Evolutionary conservation across 2,113 vertebrate species (phyloP).

Genomic region (Oxyruncus cristatus): DNA sequence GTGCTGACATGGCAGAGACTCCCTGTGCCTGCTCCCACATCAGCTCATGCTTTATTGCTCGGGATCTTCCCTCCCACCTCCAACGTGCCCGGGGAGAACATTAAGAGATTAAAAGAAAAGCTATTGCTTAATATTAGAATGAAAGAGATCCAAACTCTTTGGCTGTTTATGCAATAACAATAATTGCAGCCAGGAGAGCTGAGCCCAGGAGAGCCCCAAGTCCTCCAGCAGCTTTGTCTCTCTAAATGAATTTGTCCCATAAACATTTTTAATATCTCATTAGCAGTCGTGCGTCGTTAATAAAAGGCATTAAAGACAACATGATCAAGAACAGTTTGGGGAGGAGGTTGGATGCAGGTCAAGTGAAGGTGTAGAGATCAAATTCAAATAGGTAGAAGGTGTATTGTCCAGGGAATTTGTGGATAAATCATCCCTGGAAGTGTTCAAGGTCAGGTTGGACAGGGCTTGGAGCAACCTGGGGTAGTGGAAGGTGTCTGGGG

Average conservation of each 20-base stretch:
- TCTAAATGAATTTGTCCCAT: background rate
- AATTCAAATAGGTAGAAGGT: background rate
- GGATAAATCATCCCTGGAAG: background rate
- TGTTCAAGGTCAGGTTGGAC: background rate
- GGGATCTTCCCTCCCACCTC: background rate
- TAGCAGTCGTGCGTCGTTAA: background rate
- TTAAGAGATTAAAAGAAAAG: slow-evolving; percentile 28
- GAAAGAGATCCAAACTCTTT: background rate
- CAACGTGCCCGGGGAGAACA: background rate
- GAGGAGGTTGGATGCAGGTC: background rate
- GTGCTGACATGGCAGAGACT: background rate
- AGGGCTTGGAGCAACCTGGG: background rate
- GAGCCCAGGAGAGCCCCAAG: background rate
- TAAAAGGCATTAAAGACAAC: background rate
- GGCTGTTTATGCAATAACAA: background rate
- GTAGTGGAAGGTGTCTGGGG: fast-evolving
- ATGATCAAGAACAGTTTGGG: background rate
- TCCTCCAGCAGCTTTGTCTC: background rate
- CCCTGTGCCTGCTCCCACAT: background rate
- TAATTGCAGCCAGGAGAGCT: background rate
- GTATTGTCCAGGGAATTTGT: background rate
- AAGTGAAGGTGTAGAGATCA: background rate
- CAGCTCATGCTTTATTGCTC: background rate
- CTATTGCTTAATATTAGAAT: slow-evolving; percentile 13
- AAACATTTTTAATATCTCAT: background rate